Conservation (phyloP, 2,113 vertebrate genomes). For the Murina feae region DNA sequence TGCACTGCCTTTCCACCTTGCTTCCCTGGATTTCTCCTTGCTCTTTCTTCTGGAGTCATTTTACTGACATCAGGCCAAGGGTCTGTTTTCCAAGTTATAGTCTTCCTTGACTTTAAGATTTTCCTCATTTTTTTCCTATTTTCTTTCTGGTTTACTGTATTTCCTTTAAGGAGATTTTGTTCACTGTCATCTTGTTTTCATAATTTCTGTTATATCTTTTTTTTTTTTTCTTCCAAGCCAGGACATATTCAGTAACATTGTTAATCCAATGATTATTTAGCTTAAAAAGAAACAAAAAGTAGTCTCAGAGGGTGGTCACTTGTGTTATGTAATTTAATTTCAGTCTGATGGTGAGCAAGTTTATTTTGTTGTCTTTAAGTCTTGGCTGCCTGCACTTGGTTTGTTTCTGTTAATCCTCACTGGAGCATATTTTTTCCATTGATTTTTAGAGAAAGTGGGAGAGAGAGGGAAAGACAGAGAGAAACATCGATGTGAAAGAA, state of each 20-base stretch:
- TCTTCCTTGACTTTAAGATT: neutral
- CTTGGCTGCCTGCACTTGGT: neutral
- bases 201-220: neutral
- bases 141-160: neutral
- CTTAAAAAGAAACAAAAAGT: slow-evolving; percentile 6
- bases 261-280: neutral
- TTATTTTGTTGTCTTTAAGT: neutral
- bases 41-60: neutral
- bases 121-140: neutral
- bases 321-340: neutral
- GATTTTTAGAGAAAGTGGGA: no score
- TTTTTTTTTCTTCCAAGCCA: neutral
- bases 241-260: neutral
- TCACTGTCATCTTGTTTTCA: slow-evolving; percentile 5
- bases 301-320: neutral
- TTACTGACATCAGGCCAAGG: neutral
- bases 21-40: neutral
- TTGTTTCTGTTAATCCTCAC: no score
- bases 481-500: no score
- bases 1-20: neutral
- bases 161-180: neutral
- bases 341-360: neutral
- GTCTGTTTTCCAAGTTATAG: neutral
- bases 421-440: no score
- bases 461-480: no score